phyloP scores from a whole-genome alignment of 2,113 vertebrate species.

The Clarias batrachus region DNA sequence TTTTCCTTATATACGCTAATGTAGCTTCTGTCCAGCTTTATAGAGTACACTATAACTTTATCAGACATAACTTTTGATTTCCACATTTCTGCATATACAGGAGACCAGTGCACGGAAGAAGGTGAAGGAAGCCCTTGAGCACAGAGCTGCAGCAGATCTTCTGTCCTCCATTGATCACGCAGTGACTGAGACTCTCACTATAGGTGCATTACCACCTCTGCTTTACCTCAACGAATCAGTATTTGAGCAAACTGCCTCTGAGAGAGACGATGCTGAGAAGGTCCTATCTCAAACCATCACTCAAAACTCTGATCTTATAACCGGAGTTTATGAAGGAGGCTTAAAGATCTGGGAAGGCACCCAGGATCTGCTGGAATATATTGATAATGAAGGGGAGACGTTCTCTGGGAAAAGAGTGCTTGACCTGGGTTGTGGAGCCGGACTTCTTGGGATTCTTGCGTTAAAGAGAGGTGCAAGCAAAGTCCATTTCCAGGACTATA shows the following conservation, averaged over 20 bases:
- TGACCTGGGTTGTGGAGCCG: conserved; percentile 93
- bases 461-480: conserved; percentile 75
- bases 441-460: conserved; percentile 85
- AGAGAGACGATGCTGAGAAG: conserved; percentile 73
- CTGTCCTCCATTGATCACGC: conserved; percentile 57
- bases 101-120: conserved; percentile 34
- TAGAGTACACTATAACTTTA: background rate
- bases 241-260: conserved; percentile 69
- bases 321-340: conserved; percentile 92
- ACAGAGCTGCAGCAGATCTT: conserved; percentile 58
- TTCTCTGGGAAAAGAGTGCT: conserved; percentile 80
- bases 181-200: conserved; percentile 66
- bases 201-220: conserved; percentile 72
- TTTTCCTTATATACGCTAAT: background rate
- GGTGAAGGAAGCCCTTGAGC: conserved; percentile 67
- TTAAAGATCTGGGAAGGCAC: conserved; percentile 98
- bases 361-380: conserved; percentile 84
- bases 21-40: background rate
- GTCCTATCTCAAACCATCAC: conserved; percentile 74
- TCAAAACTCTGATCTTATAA: conserved; percentile 87
- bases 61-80: background rate
- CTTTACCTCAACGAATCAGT: conserved; percentile 74
- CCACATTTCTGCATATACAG: conserved; percentile 52
- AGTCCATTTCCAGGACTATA: conserved; percentile 96
- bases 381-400: conserved; percentile 71